Conservation (phyloP, 2,797 vertebrate species). For the Botia almorhae region DNA sequence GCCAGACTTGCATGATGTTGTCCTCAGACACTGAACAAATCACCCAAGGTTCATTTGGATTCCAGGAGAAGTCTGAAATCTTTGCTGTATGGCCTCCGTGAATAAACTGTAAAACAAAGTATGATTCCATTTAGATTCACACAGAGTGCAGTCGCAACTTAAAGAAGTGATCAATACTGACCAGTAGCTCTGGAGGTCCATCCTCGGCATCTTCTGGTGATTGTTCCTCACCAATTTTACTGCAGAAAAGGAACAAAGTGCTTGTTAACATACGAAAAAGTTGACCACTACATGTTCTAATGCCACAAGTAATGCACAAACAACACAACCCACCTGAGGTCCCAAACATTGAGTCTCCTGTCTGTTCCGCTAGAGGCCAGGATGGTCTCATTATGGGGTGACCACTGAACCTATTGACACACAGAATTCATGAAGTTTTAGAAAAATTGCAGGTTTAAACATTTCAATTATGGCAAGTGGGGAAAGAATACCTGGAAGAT, state of each 20-base stretch:
- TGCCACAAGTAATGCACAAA: not conserved
- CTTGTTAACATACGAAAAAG: not conserved
- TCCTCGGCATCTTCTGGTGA: constrained; percentile 97
- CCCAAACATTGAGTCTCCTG: constrained; percentile 95
- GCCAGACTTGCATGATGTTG: constrained; percentile 98
- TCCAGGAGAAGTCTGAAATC: constrained; percentile 97
- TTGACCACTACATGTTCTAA: no score
- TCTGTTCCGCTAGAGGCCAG: constrained; percentile 97
- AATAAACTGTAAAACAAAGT: constrained; percentile 82
- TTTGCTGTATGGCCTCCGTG: constrained; percentile 95
- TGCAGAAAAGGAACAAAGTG: constrained; percentile 50
- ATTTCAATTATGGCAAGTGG: not conserved
- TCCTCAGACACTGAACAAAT: constrained; percentile 97
- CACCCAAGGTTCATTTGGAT: constrained; percentile 95
- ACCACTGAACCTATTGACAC: constrained; percentile 91
- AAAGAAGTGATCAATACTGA: constrained; percentile 65
- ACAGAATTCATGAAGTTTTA: not conserved
- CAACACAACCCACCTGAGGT: constrained; percentile 83
- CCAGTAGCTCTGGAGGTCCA: constrained; percentile 94
- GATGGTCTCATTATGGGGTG: constrained; percentile 97
- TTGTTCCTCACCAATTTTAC: constrained; percentile 98
- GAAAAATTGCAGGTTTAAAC: not conserved
- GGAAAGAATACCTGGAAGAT: constrained; percentile 92
- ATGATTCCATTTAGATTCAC: not conserved
- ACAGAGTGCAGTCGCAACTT: not conserved